Base-by-base conservation (phyloP, 2,113 vertebrate species). In the Rana temporaria region DNA sequence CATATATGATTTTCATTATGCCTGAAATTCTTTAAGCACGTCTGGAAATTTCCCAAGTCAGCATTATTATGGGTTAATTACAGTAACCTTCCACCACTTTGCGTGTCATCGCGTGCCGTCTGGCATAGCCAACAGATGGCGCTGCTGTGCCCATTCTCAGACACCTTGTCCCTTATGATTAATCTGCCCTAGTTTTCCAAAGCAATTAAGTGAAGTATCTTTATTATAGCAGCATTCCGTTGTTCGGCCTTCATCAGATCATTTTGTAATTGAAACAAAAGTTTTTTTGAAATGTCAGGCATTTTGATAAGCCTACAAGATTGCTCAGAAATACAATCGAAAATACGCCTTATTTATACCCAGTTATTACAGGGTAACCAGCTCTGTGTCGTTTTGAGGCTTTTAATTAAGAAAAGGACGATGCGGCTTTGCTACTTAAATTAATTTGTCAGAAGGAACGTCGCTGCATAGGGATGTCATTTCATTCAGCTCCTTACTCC, bases 141-240 rank as follows among this genome's bases (percentile, higher is more conserved):
- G 69, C 48, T 72, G 4, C 6, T 20, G 69, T 17, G 69, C 48
- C 73, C 78, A 77, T 15, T 1, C 75, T 9, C 2, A 8, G 6
- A 32, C 0, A n/a, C 15, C 55, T 84, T 80, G 2, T 63, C 77
- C 86, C 59, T 69, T 80, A 73, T 89, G 88, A 91, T 90, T 91
- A 89, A 90, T 91, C 86, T 87, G 87, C 87, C 89, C 87, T 88
- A 89, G 84, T 84, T 87, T 20, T 89, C 85, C 79, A 73, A 91
- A 85, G 81, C 88, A 88, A 87, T 87, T 84, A 80, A 84, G 69
- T 67, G 76, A 85, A 53, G 87, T 83, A 86, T 85, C 89, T 82
- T 48, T 84, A 87, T 82, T 80, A 88, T 86, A 88, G 60, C 86
- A 89, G 87, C 86, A 86, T 88, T 89, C 84, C 79, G 84, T 74